Conservation (phyloP, 2,113 vertebrate species). For the Peromyscus polionotus region DNA sequence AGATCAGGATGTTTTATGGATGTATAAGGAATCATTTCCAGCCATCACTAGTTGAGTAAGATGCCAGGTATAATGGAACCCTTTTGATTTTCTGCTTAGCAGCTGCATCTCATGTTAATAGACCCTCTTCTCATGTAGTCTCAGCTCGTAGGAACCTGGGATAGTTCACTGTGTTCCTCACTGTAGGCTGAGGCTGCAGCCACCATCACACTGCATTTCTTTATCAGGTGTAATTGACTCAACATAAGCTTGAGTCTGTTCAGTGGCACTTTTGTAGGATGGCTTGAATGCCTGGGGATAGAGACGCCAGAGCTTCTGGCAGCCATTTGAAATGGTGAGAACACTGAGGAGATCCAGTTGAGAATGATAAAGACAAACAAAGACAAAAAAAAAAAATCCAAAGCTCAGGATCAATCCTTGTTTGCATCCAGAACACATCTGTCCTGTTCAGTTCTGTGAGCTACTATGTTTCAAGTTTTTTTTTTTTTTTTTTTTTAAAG, state of each 20-base stretch:
- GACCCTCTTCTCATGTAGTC: neutral
- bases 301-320: neutral
- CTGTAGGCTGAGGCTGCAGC: neutral
- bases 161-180: neutral
- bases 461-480: neutral
- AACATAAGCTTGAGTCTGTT: neutral
- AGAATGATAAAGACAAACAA: neutral
- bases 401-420: neutral
- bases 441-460: neutral
- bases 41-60: neutral
- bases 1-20: neutral
- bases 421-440: neutral
- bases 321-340: neutral
- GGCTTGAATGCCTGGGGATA: neutral
- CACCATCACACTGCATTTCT: neutral
- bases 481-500: neutral
- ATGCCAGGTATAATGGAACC: neutral
- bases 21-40: neutral
- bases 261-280: neutral
- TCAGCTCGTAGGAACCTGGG: neutral
- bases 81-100: neutral
- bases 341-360: neutral
- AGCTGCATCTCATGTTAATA: neutral
- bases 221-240: slow-evolving; percentile 14
- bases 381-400: neutral